Evolutionary conservation across 2,113 vertebrate species (phyloP).

Genomic region (Petaurus breviceps): DNA sequence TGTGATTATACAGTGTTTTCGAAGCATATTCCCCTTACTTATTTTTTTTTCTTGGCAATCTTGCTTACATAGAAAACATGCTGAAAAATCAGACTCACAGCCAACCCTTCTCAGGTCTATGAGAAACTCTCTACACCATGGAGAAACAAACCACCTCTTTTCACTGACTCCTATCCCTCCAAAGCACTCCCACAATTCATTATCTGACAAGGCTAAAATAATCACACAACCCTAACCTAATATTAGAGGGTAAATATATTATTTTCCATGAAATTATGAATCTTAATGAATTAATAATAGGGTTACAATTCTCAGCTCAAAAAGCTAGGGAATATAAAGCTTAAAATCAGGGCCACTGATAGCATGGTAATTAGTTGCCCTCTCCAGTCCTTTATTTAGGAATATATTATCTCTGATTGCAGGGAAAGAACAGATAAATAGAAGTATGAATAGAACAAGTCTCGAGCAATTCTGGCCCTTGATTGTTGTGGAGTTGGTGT

Average conservation of each 20-base stretch:
- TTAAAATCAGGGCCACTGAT: slow-evolving; percentile 31
- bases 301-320: slow-evolving; percentile 28
- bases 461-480: not conserved
- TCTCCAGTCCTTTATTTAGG: not conserved
- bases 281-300: slow-evolving; percentile 72
- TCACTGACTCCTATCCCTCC: not conserved
- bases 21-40: not conserved
- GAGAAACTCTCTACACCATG: not conserved
- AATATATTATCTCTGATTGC: slow-evolving; percentile 10
- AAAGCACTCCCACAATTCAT: rapidly evolving
- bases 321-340: slow-evolving; percentile 46
- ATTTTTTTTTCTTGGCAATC: not conserved
- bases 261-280: slow-evolving; percentile 39
- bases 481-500: not conserved
- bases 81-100: not conserved
- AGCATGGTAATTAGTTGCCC: slow-evolving; percentile 43
- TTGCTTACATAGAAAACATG: rapidly evolving
- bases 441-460: no score
- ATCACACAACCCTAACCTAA: not conserved
- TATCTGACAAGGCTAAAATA: not conserved
- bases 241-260: slow-evolving; percentile 19
- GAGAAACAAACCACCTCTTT: not conserved
- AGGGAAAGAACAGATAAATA: no score
- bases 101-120: not conserved
- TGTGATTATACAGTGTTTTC: not conserved